Evolutionary conservation across 2,797 vertebrate genomes (phyloP), one percentile per base, ranked within the genome.

Genomic region (Smutsia temminckii): DNA sequence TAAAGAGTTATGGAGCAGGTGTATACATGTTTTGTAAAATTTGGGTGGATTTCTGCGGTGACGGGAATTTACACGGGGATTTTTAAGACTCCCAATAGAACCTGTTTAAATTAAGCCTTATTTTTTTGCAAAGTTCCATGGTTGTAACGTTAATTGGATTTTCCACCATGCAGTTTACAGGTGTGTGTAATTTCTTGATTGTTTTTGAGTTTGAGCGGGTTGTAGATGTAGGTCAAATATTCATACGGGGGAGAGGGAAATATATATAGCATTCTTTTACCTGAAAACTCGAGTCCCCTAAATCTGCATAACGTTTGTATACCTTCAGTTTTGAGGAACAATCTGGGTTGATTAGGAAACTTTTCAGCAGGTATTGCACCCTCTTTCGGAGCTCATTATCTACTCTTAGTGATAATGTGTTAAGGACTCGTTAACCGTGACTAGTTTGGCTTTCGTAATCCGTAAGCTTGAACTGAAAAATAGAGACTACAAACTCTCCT

Each of bases 401-500:
- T 87, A 34, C n/a, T 55, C 63, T 93, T 75, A 64, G 71, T 51
- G 79, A 66, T 79, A 59, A 59, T 79, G 59, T 74, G 57, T 77
- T 61, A 91, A 92, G 74, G 83, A 53, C 59, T 89, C 40, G 16
- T 92, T 84, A 93, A 32, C 85, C 12, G 16, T 23, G 49, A 78
- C 77, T 78, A 69, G 21, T 25, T 53, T 69, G 68, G 40, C 61
- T 96, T 83, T 91, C 61, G 84, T 78, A 88, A 88, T 85, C 66
- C 12, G 12, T 89, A 63, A 64, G 55, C 69, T 94, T 96, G 92
- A 96, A 93, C 78, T 94, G 96, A 92, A 96, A 97, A 95, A 96
- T 93, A 88, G 63, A 92, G 78, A 77, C 72, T 71, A 42, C 80
- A 83, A 72, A 93, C 78, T 90, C 93, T 86, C 40, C 53, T 93